These are phyloP conservation scores for Sicus ferrugineus DNA, from an alignment of 2,888 invertebrate genomes.

Conservation along the genomic window DNA sequence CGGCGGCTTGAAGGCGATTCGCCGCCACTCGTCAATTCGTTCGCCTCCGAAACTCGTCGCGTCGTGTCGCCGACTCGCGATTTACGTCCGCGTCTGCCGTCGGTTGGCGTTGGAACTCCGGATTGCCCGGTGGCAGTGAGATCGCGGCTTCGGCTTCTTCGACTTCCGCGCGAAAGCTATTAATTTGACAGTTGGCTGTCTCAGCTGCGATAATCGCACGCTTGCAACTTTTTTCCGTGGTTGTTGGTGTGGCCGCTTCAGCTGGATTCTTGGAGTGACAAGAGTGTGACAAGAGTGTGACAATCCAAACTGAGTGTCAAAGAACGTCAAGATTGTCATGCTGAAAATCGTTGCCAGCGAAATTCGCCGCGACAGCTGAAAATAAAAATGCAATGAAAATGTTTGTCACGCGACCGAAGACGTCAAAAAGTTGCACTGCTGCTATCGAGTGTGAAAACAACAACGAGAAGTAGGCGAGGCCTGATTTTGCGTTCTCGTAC, in stretches of 20 bases:
- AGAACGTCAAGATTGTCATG: too few species aligned
- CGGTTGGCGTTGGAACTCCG: too few species aligned
- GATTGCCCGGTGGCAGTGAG: too few species aligned
- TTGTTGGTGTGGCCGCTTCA: too few species aligned
- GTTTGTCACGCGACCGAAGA: conserved; percentile 6
- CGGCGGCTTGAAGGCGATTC: neutral
- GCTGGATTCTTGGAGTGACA: too few species aligned
- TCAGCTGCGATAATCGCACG: neutral
- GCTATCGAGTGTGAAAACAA: neutral
- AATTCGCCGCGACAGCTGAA: neutral
- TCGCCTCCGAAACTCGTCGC: neutral
- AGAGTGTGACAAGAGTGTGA: too few species aligned
- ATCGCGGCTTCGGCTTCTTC: neutral
- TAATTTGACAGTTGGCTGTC: neutral
- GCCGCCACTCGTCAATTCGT: neutral
- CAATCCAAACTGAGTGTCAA: too few species aligned
- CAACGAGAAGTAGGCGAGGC: neutral
- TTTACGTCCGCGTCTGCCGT: conserved; percentile 11
- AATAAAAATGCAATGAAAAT: neutral
- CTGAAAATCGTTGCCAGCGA: too few species aligned
- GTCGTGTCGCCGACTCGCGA: neutral
- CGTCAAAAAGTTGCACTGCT: neutral
- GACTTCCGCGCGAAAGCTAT: neutral
- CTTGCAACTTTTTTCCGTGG: too few species aligned
- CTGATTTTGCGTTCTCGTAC: neutral